Conservation (phyloP, 2,113 vertebrate genomes). For the Antennarius striatus region DNA sequence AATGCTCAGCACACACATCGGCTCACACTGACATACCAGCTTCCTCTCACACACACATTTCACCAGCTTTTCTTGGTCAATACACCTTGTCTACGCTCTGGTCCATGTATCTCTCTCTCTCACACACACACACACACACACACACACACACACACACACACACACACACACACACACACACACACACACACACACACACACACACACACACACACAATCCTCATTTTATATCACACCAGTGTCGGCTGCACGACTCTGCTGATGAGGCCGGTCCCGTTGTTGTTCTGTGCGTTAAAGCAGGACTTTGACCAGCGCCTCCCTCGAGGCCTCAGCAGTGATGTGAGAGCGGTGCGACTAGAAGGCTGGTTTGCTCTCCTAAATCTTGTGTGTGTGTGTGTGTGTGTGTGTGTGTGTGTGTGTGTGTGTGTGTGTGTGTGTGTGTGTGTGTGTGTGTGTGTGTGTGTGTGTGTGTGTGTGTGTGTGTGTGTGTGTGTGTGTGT, state of each 20-base stretch:
- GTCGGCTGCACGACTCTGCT: background rate
- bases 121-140: background rate
- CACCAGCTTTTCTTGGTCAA: background rate
- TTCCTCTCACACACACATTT: background rate
- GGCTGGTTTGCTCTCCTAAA: background rate
- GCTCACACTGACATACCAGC: background rate
- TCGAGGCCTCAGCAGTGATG: background rate
- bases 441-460: too few species aligned
- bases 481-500: background rate
- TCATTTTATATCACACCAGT: background rate
- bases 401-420: too few species aligned
- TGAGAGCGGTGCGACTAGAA: background rate
- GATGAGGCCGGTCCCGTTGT: constrained; percentile 1
- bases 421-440: too few species aligned
- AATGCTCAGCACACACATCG: background rate
- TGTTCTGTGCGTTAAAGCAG: too few species aligned
- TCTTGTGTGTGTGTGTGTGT: background rate
- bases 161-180: background rate
- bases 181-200: background rate
- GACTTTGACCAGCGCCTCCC: too few species aligned
- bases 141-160: too few species aligned
- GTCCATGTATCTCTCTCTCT: too few species aligned
- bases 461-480: background rate
- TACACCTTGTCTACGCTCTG: too few species aligned
- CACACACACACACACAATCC: background rate